Percentiles rank a stretch among this genome's conserved stretches.
Conservation (phyloP, 2,888 invertebrate species). For the Pammene fasciana region DNA sequence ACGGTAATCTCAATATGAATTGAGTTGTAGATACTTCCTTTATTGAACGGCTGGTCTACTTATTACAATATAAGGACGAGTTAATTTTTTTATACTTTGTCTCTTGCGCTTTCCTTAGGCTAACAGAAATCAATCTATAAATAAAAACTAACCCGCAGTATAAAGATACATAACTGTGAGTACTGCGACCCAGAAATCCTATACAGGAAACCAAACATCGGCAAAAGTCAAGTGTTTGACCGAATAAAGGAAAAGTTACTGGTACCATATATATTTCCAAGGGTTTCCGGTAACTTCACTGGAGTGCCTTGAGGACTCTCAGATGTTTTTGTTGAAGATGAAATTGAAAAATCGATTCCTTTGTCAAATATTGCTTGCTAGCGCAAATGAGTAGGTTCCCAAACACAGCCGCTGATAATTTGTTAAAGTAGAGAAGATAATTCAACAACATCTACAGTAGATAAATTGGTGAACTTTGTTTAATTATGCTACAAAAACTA, state of each 20-base stretch:
- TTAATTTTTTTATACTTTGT: too few species aligned
- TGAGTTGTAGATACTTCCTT: too few species aligned
- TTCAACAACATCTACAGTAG: too few species aligned
- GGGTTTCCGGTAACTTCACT: slow-evolving; percentile 15
- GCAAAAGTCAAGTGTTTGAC: slow-evolving; percentile 22
- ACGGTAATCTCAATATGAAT: too few species aligned
- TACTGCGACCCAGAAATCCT: slow-evolving; percentile 23
- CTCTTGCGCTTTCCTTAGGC: background rate
- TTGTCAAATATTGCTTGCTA: background rate
- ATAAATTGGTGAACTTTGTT: too few species aligned
- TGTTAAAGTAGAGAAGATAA: too few species aligned
- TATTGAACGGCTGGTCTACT: too few species aligned
- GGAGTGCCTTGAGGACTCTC: slow-evolving; percentile 10
- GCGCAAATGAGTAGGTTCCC: background rate
- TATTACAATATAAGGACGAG: too few species aligned
- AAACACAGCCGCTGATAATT: too few species aligned
- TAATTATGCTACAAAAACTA: too few species aligned
- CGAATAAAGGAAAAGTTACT: slow-evolving; percentile 27
- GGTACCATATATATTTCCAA: slow-evolving; percentile 12
- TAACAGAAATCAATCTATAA: background rate
- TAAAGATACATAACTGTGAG: slow-evolving; percentile 7
- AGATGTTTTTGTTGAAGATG: slow-evolving; percentile 7
- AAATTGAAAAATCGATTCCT: slow-evolving; percentile 4
- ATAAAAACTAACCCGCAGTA: background rate
- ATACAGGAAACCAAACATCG: slow-evolving; percentile 24